These are phyloP conservation scores for Hyperoplus immaculatus DNA, from an alignment of 2,797 vertebrate genomes.

Conservation along the genomic window DNA sequence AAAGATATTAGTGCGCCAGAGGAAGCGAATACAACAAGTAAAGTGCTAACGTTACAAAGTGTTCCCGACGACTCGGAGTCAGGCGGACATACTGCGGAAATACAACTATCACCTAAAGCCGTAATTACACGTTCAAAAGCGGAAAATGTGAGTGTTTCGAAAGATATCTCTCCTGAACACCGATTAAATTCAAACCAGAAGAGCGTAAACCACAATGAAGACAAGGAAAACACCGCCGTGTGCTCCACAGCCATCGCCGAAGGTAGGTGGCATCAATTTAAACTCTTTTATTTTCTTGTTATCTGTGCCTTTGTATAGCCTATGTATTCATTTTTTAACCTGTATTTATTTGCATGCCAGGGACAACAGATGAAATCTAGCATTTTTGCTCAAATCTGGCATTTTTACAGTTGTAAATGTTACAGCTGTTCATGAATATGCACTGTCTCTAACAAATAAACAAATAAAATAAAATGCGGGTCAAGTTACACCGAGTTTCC, in stretches of 20 bases:
- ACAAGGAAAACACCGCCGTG: constrained; percentile 63
- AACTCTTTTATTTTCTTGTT: too few relatives aligned
- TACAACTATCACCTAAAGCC: not conserved
- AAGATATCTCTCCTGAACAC: not conserved
- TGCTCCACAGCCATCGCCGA: not conserved
- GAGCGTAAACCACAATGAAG: constrained; percentile 1
- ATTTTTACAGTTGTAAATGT: too few relatives aligned
- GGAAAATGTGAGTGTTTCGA: constrained; percentile 7
- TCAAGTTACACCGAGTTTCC: too few relatives aligned
- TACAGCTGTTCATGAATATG: too few relatives aligned
- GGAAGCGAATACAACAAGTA: not conserved
- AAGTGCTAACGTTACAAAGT: constrained; percentile 18
- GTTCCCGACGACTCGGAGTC: constrained; percentile 35
- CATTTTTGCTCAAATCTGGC: too few relatives aligned
- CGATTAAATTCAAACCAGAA: not conserved
- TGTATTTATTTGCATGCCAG: too few relatives aligned
- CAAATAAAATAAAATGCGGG: too few relatives aligned
- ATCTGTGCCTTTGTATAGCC: too few relatives aligned
- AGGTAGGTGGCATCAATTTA: constrained; percentile 37
- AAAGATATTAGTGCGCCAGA: not conserved
- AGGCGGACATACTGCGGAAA: constrained; percentile 17
- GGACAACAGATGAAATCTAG: too few relatives aligned
- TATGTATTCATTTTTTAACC: too few relatives aligned
- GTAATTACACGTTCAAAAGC: not conserved
- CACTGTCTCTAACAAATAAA: too few relatives aligned